A percentile compares a stretch with the other conserved stretches of the same genome.
Conservation (phyloP, 2,113 vertebrate species). For the Diadophis punctatus region DNA sequence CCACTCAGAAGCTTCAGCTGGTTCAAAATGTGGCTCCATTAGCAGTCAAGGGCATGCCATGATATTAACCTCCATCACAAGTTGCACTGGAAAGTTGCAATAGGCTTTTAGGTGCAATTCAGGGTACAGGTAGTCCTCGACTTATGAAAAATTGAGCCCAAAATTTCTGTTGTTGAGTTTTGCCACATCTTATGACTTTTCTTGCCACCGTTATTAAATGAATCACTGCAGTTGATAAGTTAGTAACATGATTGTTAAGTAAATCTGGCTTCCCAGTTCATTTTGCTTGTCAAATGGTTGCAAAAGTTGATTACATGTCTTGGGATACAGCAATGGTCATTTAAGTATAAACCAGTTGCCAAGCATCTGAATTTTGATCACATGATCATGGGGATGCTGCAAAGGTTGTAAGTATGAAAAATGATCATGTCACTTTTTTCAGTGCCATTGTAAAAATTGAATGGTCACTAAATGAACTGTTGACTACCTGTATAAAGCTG, state of each 20-base stretch:
- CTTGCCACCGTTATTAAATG: neutral
- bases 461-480: neutral
- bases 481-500: neutral
- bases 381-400: neutral
- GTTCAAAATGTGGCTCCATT: neutral
- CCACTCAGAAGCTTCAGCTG: neutral
- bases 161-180: neutral
- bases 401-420: neutral
- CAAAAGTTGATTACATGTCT: neutral
- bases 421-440: neutral
- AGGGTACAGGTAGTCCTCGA: neutral
- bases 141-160: neutral
- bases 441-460: neutral
- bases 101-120: neutral
- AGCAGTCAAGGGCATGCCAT: neutral
- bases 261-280: neutral
- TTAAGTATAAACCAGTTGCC: neutral
- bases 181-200: neutral
- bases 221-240: neutral
- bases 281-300: neutral
- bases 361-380: neutral
- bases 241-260: neutral
- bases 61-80: neutral
- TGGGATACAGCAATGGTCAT: neutral
- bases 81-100: neutral